phyloP scores from a whole-genome alignment of 2,888 invertebrate species.

The Artemia sp. region DNA sequence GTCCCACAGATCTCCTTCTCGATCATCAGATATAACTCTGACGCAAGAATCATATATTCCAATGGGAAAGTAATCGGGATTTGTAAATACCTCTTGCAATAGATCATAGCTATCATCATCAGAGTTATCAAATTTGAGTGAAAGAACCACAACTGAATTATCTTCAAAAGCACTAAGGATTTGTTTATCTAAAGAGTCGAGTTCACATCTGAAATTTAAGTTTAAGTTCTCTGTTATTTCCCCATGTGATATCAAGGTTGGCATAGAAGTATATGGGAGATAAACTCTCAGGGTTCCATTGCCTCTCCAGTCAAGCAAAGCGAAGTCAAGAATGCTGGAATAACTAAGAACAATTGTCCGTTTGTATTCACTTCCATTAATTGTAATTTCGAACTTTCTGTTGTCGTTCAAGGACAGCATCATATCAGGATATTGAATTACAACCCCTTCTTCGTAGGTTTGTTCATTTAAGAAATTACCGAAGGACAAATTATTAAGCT shows the following conservation, averaged over 20 bases:
- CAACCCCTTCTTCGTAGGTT: neutral
- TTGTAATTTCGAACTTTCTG: neutral
- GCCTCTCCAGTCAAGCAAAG: conserved; percentile 15
- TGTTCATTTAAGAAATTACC: neutral
- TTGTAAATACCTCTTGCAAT: neutral
- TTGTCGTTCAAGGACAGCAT: neutral
- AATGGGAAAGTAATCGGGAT: conserved; percentile 17
- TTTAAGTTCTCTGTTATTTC: neutral
- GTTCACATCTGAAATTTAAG: neutral
- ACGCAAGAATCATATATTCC: neutral
- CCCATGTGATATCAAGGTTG: neutral
- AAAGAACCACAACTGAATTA: conserved; percentile 6
- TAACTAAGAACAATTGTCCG: neutral
- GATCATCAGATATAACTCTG: too few relatives aligned
- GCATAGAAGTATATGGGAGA: conserved; percentile 5
- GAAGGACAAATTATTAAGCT: neutral
- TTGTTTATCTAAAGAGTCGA: neutral
- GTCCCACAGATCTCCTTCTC: too few relatives aligned
- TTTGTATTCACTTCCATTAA: neutral
- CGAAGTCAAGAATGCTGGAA: conserved; percentile 9
- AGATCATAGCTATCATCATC: neutral
- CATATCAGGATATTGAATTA: neutral
- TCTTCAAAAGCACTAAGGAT: neutral
- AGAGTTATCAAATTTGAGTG: neutral
- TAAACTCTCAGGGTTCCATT: neutral